Conservation (phyloP, 2,888 invertebrate species). For the Tryphoninae sp. region DNA sequence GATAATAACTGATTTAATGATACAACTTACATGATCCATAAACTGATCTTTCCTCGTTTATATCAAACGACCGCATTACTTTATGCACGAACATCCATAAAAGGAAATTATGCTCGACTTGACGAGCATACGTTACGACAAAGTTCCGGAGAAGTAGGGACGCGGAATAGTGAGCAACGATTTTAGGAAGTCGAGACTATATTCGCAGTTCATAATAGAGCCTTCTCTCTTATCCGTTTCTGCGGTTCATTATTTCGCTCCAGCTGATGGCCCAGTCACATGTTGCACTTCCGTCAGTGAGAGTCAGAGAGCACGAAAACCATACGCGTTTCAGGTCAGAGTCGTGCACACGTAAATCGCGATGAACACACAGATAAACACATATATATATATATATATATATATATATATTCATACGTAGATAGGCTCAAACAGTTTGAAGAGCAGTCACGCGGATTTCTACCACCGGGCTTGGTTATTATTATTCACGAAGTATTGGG, state of each 20-base stretch:
- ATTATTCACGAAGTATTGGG: conserved; percentile 59
- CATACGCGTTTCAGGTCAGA: conserved; percentile 8
- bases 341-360: conserved; percentile 1
- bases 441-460: conserved; percentile 50
- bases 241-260: conserved; percentile 56
- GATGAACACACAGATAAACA: neutral
- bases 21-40: neutral
- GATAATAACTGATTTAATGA: too few relatives aligned
- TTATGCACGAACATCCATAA: conserved; percentile 7
- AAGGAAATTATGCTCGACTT: conserved; percentile 6
- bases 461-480: conserved; percentile 53
- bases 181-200: conserved; percentile 24
- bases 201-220: conserved; percentile 43
- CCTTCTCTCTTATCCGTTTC: conserved; percentile 38
- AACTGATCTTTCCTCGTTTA: neutral
- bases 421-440: conserved; percentile 40
- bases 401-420: conserved; percentile 5
- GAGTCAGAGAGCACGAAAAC: conserved; percentile 19
- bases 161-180: conserved; percentile 10
- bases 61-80: neutral
- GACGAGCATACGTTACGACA: neutral
- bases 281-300: conserved; percentile 51
- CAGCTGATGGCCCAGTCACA: conserved; percentile 46
- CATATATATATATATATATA: conserved; percentile 5
- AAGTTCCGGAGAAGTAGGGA: conserved; percentile 11